A percentile compares a stretch with the other conserved stretches of the same genome.
These are phyloP conservation scores for Therioaphis trifolii DNA, from an alignment of 2,888 invertebrate genomes.

Conservation along the genomic window DNA sequence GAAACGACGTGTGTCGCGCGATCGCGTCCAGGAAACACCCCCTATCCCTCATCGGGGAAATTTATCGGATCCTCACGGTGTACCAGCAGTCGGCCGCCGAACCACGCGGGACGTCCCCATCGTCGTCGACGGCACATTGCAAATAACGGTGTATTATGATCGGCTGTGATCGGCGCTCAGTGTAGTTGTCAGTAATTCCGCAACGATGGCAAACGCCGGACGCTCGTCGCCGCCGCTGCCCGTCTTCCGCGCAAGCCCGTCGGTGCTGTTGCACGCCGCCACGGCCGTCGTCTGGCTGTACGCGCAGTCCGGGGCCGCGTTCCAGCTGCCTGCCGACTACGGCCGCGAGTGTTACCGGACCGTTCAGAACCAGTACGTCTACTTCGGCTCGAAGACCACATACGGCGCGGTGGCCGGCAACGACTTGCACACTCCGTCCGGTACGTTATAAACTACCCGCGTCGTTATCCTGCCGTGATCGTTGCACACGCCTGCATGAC, in stretches of 20 bases:
- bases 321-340: background rate
- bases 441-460: too few species aligned
- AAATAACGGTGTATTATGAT: background rate
- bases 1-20: too few species aligned
- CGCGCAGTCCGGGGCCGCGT: background rate
- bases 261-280: too few species aligned
- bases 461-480: too few species aligned
- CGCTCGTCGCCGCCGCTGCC: background rate
- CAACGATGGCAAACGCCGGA: slow-evolving; percentile 10
- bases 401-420: slow-evolving; percentile 78
- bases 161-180: background rate
- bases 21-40: too few species aligned
- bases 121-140: too few species aligned
- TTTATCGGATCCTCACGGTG: too few species aligned
- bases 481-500: too few species aligned
- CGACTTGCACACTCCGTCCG: slow-evolving; percentile 68
- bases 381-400: slow-evolving; percentile 81
- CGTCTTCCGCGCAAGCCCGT: too few species aligned
- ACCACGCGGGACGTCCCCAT: too few species aligned
- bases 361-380: slow-evolving; percentile 76
- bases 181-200: background rate
- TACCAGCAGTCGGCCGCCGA: too few species aligned
- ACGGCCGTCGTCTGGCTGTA: background rate
- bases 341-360: slow-evolving; percentile 72
- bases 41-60: too few species aligned